Evolutionary conservation across 1,140 invertebrate genomes (phyloP), one percentile per base, ranked within the genome.

Genomic region (Drosophila miranda): DNA sequence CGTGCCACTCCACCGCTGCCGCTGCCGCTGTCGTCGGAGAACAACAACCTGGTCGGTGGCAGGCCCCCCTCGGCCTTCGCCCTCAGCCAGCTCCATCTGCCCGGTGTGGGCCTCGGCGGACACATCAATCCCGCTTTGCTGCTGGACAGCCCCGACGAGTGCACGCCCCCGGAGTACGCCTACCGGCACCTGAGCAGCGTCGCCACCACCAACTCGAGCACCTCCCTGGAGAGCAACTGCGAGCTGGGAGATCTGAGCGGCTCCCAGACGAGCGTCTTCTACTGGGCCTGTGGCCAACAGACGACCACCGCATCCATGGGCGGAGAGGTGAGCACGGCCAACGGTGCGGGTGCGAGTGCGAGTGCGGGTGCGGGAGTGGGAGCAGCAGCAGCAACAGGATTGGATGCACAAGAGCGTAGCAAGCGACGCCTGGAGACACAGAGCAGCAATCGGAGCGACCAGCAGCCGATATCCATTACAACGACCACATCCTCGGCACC

Each of bases 121-220:
- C 86, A 90, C 38, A 90, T 90, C 13, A 90, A 90, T 62, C 78
- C 89, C 30, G 86, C 89, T 1, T 51, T 90, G 42, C 59, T 90
- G 6, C 50, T 90, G 26, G 89, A 90, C 52, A 90, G 89, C 8
- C 89, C 89, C n/a, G 89, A 90, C 72, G 89, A 84, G 67, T 75
- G 70, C 46, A 90, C 89, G 14, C 89, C 89, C n/a, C 89, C 89
- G 9, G 89, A 90, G 48, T 90, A 80, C 72, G 82, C 78, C 21
- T 90, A 90, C 45, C 84, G 78, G 48, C 84, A 90, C 26, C 48
- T 90, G 60, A 90, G 89, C 52, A 90, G 89, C 56, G 89, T 90
- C 1, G 89, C 89, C 49, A 89, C 87, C 23, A 89, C 87, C 42
- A 90, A 89, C 19, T 90, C 88, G 2, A 90, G 89, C 54, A 90